These are phyloP conservation scores for Heliconius aoede DNA, from an alignment of 2,888 invertebrate genomes.

Conservation along the genomic window DNA sequence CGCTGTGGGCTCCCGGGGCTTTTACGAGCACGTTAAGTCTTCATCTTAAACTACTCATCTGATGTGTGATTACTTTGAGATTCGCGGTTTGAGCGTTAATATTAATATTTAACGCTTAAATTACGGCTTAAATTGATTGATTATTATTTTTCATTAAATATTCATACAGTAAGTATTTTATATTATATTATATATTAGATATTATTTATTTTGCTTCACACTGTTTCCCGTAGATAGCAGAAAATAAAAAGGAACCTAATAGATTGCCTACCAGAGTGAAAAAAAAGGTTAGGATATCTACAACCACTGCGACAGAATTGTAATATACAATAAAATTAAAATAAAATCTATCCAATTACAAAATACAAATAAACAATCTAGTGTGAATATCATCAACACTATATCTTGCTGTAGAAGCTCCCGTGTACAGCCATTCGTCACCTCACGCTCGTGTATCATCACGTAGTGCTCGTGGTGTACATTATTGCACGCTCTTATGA, in stretches of 20 bases:
- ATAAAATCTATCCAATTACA: background rate
- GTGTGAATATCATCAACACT: background rate
- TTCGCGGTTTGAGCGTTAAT: background rate
- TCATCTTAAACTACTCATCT: constrained; percentile 27
- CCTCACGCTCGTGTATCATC: constrained; percentile 3
- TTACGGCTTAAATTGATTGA: background rate
- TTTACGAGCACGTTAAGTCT: constrained; percentile 30
- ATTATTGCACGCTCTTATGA: constrained; percentile 23
- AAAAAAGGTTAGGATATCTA: too few relatives aligned
- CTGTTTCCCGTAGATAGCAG: too few relatives aligned
- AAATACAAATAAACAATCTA: background rate
- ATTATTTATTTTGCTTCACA: too few relatives aligned
- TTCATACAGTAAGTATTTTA: too few relatives aligned
- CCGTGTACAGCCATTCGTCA: constrained; percentile 29
- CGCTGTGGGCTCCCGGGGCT: constrained; percentile 34
- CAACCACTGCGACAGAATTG: too few relatives aligned
- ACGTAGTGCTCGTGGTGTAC: background rate
- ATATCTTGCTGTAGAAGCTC: background rate
- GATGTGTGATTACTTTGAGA: constrained; percentile 31
- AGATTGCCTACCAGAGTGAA: too few relatives aligned
- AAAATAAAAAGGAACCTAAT: too few relatives aligned
- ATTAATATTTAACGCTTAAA: constrained; percentile 6
- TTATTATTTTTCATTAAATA: background rate
- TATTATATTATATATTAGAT: too few relatives aligned
- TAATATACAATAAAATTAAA: too few relatives aligned